Conservation (phyloP, 2,888 invertebrate genomes). For the Drosophila borborema region DNA sequence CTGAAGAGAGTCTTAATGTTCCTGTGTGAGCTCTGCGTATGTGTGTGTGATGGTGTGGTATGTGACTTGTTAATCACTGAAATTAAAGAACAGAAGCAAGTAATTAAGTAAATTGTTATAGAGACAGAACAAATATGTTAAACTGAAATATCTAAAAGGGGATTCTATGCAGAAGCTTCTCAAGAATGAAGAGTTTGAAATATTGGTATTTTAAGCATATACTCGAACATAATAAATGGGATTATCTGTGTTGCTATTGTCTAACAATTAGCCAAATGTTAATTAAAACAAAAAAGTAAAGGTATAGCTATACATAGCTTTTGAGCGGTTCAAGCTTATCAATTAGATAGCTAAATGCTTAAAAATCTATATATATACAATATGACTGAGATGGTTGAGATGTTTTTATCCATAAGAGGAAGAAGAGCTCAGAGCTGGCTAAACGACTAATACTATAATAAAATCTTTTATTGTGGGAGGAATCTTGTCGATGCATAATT, state of each 20-base stretch:
- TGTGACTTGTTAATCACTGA: conserved; percentile 62
- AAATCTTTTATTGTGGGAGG: neutral
- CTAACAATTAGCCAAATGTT: neutral
- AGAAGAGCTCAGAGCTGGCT: too few species aligned
- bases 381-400: too few species aligned
- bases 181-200: neutral
- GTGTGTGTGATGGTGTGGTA: conserved; percentile 14
- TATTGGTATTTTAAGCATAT: neutral
- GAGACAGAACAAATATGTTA: conserved; percentile 13
- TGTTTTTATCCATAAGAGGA: too few species aligned
- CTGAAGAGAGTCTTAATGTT: conserved; percentile 25
- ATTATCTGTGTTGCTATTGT: neutral
- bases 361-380: too few species aligned
- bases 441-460: neutral
- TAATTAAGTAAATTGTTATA: conserved; percentile 45
- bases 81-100: conserved; percentile 63
- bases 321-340: neutral
- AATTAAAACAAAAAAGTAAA: neutral
- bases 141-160: neutral
- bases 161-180: neutral
- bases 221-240: too few species aligned
- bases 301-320: neutral
- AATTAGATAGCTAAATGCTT: neutral
- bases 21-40: neutral
- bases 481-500: conserved; percentile 33